Evolutionary conservation across 2,888 invertebrate species (phyloP).

Genomic region (Hypomecis atomaria): DNA sequence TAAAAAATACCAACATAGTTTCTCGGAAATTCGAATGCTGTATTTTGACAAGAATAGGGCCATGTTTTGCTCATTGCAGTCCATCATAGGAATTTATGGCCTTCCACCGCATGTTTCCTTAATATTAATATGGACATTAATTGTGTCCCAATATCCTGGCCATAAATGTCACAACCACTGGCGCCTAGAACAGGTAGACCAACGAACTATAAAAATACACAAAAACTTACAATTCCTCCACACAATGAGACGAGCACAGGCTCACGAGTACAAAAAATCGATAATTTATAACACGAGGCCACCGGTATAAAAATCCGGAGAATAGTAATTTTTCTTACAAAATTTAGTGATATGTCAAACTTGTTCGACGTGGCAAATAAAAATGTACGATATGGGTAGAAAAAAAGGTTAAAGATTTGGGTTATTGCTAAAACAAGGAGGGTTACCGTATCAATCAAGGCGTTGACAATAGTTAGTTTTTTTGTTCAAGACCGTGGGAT

Average conservation of each 20-base stretch:
- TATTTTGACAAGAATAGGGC: slow-evolving; percentile 69
- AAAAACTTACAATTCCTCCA: slow-evolving; percentile 69
- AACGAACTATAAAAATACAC: slow-evolving; percentile 67
- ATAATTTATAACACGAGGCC: slow-evolving; percentile 80
- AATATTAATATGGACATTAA: slow-evolving; percentile 83
- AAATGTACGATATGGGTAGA: slow-evolving; percentile 72
- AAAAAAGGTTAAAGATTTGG: slow-evolving; percentile 71
- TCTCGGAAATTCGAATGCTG: slow-evolving; percentile 47
- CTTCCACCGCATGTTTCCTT: slow-evolving; percentile 70
- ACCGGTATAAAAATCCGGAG: slow-evolving; percentile 77
- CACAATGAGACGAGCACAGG: slow-evolving; percentile 75
- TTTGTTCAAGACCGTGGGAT: slow-evolving; percentile 68
- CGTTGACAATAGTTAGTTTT: slow-evolving; percentile 80
- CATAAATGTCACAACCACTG: slow-evolving; percentile 82
- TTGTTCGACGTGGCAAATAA: slow-evolving; percentile 80
- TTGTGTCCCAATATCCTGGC: slow-evolving; percentile 81
- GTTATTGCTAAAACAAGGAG: slow-evolving; percentile 84
- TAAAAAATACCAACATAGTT: neutral
- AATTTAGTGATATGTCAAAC: slow-evolving; percentile 85
- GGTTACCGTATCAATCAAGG: slow-evolving; percentile 83
- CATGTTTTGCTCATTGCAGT: slow-evolving; percentile 60
- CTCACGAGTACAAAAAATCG: slow-evolving; percentile 66
- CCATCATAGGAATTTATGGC: slow-evolving; percentile 74
- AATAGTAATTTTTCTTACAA: slow-evolving; percentile 81
- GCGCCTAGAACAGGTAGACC: slow-evolving; percentile 81